These are phyloP conservation scores for Dascyllus trimaculatus DNA, from an alignment of 2,113 vertebrate species.

Conservation along the genomic window DNA sequence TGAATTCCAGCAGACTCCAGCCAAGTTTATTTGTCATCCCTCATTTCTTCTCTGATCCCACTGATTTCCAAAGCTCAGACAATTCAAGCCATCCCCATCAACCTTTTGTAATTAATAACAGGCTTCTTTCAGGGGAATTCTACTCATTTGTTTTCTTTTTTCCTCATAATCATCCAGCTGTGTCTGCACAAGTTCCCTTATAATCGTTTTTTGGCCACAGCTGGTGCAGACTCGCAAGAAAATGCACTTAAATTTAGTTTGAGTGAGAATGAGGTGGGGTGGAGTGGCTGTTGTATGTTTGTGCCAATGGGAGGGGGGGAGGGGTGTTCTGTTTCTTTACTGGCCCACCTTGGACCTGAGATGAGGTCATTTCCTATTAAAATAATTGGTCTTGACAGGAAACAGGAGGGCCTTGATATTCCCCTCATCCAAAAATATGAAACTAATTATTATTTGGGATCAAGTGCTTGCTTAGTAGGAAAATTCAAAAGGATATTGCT, in stretches of 20 bases:
- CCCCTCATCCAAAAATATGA: conserved; percentile 53
- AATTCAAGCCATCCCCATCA: conserved; percentile 80
- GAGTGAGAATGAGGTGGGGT: neutral
- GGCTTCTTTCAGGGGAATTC: conserved; percentile 81
- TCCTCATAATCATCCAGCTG: conserved; percentile 77
- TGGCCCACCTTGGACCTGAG: conserved; percentile 47
- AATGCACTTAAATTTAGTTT: conserved; percentile 50
- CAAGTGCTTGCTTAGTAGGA: conserved; percentile 24
- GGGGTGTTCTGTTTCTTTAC: conserved; percentile 35
- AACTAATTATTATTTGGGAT: conserved; percentile 70
- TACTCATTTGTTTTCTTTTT: conserved; percentile 79
- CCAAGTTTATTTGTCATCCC: conserved; percentile 80
- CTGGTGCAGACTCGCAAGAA: conserved; percentile 42
- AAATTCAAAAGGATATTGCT: conserved; percentile 37
- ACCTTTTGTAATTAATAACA: conserved; percentile 87
- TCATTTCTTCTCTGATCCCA: conserved; percentile 83
- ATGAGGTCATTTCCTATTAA: conserved; percentile 64
- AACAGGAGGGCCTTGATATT: conserved; percentile 56
- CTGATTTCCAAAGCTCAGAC: conserved; percentile 81
- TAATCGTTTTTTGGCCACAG: conserved; percentile 82
- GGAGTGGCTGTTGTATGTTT: conserved; percentile 5
- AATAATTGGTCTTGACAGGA: conserved; percentile 60
- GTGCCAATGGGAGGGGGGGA: conserved; percentile 40
- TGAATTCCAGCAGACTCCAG: conserved; percentile 63
- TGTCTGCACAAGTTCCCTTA: conserved; percentile 81